Evolutionary conservation across 2,888 invertebrate species (phyloP).

Genomic region (Hipparchia sbordonii): DNA sequence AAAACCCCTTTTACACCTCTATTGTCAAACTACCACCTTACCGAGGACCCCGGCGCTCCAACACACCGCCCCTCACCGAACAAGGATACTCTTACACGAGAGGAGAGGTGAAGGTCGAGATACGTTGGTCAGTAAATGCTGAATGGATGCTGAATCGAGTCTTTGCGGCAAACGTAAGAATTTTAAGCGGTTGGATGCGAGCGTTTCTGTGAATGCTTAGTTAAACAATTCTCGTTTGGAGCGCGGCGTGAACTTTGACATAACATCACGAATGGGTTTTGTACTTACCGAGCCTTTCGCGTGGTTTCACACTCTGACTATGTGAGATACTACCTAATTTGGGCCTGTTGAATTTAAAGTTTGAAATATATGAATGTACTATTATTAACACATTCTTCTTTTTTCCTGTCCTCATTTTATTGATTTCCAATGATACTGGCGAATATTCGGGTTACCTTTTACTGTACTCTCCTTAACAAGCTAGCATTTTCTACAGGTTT

Average conservation of each 20-base stretch:
- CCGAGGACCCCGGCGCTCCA: conserved; percentile 49
- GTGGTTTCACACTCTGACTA: conserved; percentile 27
- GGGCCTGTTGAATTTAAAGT: neutral
- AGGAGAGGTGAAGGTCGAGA: conserved; percentile 46
- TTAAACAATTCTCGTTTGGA: conserved; percentile 37
- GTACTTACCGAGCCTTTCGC: conserved; percentile 21
- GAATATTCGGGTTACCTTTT: no score
- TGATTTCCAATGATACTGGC: no score
- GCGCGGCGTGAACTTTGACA: conserved; percentile 30
- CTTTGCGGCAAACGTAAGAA: conserved; percentile 59
- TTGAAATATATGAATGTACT: neutral
- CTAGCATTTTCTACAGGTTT: no score
- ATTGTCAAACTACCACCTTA: conserved; percentile 64
- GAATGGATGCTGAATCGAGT: conserved; percentile 70
- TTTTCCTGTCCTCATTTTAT: no score
- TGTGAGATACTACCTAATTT: conserved; percentile 1
- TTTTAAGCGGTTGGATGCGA: conserved; percentile 55
- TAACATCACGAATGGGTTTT: conserved; percentile 17
- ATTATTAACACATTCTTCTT: no score
- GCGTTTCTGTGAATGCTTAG: conserved; percentile 42
- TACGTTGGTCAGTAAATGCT: conserved; percentile 51
- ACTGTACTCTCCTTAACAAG: no score
- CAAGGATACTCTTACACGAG: conserved; percentile 32
- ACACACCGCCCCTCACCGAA: conserved; percentile 43
- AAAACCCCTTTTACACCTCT: conserved; percentile 80